A percentile compares a stretch with the other conserved stretches of the same genome.
Evolutionary conservation across 2,888 invertebrate genomes (phyloP).

Genomic region (Opisthograptis luteolata): DNA sequence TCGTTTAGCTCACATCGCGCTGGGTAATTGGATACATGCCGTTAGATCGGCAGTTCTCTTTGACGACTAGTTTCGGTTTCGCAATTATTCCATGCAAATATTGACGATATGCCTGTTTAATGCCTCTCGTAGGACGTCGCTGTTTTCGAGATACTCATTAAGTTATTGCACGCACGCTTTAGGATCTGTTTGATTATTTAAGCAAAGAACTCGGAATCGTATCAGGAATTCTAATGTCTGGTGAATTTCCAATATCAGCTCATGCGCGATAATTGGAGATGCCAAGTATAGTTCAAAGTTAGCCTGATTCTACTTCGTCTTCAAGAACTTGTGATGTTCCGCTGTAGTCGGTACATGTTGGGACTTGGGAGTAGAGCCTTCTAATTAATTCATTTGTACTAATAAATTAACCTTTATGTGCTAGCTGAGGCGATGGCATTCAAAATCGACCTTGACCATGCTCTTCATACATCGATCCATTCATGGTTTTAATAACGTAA

Average conservation of each 20-base stretch:
- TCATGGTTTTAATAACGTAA: slow-evolving; percentile 4
- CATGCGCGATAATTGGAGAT: slow-evolving; percentile 1
- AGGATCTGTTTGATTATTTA: slow-evolving; percentile 21
- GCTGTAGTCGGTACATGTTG: no score
- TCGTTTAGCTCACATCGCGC: slow-evolving; percentile 26
- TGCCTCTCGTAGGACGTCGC: slow-evolving; percentile 15
- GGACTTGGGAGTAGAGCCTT: no score
- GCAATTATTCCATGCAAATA: slow-evolving; percentile 24
- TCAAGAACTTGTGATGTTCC: not conserved
- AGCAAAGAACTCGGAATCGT: slow-evolving; percentile 16
- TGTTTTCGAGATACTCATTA: slow-evolving; percentile 14
- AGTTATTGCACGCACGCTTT: slow-evolving; percentile 21
- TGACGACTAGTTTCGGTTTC: slow-evolving; percentile 19
- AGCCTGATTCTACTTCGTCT: not conserved
- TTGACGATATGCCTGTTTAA: slow-evolving; percentile 13
- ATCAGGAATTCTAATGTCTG: slow-evolving; percentile 20
- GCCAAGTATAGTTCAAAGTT: slow-evolving; percentile 10
- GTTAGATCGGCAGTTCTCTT: slow-evolving; percentile 5
- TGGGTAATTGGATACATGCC: slow-evolving; percentile 12
- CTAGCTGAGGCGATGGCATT: slow-evolving; percentile 4
- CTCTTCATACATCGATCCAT: slow-evolving; percentile 2
- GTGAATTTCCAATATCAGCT: slow-evolving; percentile 15
- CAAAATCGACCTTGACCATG: slow-evolving; percentile 15
- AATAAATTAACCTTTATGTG: not conserved
- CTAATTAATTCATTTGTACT: not conserved